Evolutionary conservation across 2,888 invertebrate species (phyloP).

Genomic region (Cheilosia scutellata): DNA sequence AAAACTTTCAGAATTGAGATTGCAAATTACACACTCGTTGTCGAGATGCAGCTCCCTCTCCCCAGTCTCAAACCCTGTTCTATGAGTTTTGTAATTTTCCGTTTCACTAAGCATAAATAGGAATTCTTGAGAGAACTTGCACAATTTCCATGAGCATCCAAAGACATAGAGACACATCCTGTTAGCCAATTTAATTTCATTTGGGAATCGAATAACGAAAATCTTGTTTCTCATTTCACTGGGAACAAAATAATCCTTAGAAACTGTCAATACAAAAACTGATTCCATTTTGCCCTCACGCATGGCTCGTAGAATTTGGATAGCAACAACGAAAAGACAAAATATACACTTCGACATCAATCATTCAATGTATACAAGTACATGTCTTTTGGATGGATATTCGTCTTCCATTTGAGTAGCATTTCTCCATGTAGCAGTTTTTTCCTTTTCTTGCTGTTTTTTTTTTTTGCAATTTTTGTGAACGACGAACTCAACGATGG

Average conservation of each 20-base stretch:
- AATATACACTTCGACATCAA: slow-evolving; percentile 61
- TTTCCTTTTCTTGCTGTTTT: not conserved
- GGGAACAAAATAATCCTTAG: slow-evolving; percentile 40
- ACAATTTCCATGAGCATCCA: slow-evolving; percentile 8
- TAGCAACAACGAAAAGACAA: not conserved
- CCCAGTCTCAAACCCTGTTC: not conserved
- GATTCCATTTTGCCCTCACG: slow-evolving; percentile 38
- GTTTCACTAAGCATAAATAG: slow-evolving; percentile 21
- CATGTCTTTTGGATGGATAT: slow-evolving; percentile 47
- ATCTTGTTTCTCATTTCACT: slow-evolving; percentile 27
- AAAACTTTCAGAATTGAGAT: slow-evolving; percentile 62
- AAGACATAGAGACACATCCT: not conserved
- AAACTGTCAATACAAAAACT: slow-evolving; percentile 41
- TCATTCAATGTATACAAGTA: slow-evolving; percentile 47
- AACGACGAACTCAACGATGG: slow-evolving; percentile 13
- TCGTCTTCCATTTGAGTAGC: slow-evolving; percentile 34
- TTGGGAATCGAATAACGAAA: slow-evolving; percentile 46
- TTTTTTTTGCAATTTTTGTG: not conserved
- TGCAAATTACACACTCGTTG: slow-evolving; percentile 48
- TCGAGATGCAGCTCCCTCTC: slow-evolving; percentile 7
- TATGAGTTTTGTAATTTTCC: slow-evolving; percentile 32
- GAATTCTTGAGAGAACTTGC: slow-evolving; percentile 17
- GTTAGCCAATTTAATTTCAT: slow-evolving; percentile 23
- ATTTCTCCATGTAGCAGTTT: slow-evolving; percentile 5
- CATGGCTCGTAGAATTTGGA: not conserved